Conservation (phyloP, 1,140 invertebrate genomes). For the Hylaeus volcanicus region DNA sequence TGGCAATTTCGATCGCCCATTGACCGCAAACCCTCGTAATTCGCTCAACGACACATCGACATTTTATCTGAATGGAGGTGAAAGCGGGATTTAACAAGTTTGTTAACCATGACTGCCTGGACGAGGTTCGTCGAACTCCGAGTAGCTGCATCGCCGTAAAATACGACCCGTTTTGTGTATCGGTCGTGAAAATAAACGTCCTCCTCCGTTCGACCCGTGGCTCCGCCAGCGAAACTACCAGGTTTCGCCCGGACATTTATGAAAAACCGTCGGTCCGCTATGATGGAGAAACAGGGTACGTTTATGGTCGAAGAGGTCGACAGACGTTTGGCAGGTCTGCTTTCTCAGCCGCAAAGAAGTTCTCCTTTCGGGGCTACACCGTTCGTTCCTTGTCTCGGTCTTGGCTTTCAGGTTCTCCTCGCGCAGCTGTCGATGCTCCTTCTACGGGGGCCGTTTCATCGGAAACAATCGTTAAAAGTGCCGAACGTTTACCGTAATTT, state of each 20-base stretch:
- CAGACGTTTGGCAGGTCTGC: constrained; percentile 63
- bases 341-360: constrained; percentile 55
- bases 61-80: constrained; percentile 35
- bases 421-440: constrained; percentile 19
- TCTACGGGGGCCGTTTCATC: constrained; percentile 11
- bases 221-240: constrained; percentile 40
- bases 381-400: constrained; percentile 37
- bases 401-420: constrained; percentile 15
- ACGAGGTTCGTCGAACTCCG: constrained; percentile 35
- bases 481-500: constrained; percentile 11
- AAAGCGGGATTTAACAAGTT: constrained; percentile 53
- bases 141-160: constrained; percentile 46
- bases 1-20: constrained; percentile 18
- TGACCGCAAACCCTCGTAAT: neutral
- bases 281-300: constrained; percentile 59
- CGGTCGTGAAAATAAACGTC: constrained; percentile 63
- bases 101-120: constrained; percentile 30
- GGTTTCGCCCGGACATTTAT: constrained; percentile 62
- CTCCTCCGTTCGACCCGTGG: constrained; percentile 7
- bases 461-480: constrained; percentile 25
- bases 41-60: constrained; percentile 8
- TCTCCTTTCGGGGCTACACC: constrained; percentile 49
- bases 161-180: constrained; percentile 43
- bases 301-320: constrained; percentile 64
- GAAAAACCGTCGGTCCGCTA: constrained; percentile 45